phyloP scores from a whole-genome alignment of 2,888 invertebrate species.

The Macrosoma leucophasiata region DNA sequence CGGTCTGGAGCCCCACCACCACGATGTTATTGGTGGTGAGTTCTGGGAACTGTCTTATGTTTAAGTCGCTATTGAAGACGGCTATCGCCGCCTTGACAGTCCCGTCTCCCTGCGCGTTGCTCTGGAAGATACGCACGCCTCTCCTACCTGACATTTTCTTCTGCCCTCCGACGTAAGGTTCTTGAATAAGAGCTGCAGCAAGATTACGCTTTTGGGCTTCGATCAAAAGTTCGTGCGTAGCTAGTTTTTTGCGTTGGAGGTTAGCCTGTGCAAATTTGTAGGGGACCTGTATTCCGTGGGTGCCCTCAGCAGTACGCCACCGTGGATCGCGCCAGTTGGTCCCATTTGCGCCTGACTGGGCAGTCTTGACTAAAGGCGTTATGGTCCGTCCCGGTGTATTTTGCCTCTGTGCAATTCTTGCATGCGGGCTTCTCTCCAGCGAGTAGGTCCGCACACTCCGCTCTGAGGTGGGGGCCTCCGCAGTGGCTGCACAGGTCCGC shows the following conservation, averaged over 20 bases:
- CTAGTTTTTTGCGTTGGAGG: constrained; percentile 1
- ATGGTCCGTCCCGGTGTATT: constrained; percentile 1
- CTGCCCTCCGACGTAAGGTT: constrained; percentile 10
- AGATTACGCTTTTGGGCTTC: background rate
- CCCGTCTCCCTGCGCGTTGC: no score
- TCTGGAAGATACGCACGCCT: no score
- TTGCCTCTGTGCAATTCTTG: constrained; percentile 11
- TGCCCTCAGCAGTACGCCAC: background rate
- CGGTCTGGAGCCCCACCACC: no score
- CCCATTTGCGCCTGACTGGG: background rate
- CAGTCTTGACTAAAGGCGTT: background rate
- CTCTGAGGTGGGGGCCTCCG: constrained; percentile 18
- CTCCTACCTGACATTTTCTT: no score
- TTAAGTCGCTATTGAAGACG: no score
- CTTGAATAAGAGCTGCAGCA: constrained; percentile 11
- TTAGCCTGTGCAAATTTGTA: background rate
- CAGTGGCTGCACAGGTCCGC: constrained; percentile 23
- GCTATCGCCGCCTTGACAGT: no score
- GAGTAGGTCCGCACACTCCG: constrained; percentile 9
- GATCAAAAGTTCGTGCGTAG: background rate
- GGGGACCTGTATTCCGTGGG: background rate
- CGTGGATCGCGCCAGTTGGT: background rate
- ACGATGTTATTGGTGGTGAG: no score
- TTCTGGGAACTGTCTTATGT: no score
- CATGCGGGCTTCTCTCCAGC: constrained; percentile 8